Evolutionary conservation across 2,888 invertebrate species (phyloP).

Genomic region (Erebia epiphron): DNA sequence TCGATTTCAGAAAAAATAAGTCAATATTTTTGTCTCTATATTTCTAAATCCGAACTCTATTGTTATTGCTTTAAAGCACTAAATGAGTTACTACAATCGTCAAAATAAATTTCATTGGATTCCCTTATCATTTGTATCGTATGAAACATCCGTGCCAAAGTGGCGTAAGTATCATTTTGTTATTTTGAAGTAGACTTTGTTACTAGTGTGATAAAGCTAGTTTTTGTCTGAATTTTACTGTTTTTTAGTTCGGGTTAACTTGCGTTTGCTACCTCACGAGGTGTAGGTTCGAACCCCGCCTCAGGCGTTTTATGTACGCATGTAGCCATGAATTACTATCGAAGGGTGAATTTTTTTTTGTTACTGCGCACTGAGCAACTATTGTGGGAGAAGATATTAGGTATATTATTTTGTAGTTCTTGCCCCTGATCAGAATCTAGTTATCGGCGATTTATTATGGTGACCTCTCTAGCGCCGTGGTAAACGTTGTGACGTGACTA

Average conservation of each 20-base stretch:
- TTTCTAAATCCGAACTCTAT: constrained; percentile 41
- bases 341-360: constrained; percentile 41
- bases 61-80: constrained; percentile 14
- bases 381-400: not conserved
- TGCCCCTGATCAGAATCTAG: not conserved
- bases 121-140: constrained; percentile 54
- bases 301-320: constrained; percentile 53
- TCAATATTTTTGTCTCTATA: constrained; percentile 43
- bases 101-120: constrained; percentile 53
- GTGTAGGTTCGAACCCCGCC: constrained; percentile 58
- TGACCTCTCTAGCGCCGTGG: too few relatives aligned
- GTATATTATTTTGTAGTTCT: not conserved
- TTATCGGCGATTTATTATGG: not conserved
- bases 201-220: not conserved
- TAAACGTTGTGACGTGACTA: too few relatives aligned
- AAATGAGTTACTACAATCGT: constrained; percentile 38
- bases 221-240: constrained; percentile 22
- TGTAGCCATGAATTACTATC: constrained; percentile 49
- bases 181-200: constrained; percentile 31
- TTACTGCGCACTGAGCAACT: not conserved
- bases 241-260: constrained; percentile 39
- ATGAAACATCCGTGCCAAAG: constrained; percentile 36
- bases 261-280: constrained; percentile 49
- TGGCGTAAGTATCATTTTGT: constrained; percentile 38
- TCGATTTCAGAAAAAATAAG: constrained; percentile 47